phyloP scores from a whole-genome alignment of 2,888 invertebrate genomes.

The Acanthosoma haemorrhoidale region DNA sequence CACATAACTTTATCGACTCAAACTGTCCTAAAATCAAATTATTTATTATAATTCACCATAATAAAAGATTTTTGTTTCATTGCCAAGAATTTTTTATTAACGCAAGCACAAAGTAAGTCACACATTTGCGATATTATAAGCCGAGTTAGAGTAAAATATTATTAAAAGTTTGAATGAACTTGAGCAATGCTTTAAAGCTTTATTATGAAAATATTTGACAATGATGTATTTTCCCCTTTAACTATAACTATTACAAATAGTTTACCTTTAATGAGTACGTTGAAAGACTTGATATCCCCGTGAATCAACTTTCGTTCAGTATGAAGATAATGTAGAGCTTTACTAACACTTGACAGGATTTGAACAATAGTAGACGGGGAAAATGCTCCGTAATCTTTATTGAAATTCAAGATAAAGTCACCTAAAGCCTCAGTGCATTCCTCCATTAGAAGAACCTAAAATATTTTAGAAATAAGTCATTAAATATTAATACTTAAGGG shows the following conservation, averaged over 20 bases:
- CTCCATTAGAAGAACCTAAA: slow-evolving; percentile 63
- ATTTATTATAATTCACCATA: background rate
- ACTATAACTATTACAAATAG: no score
- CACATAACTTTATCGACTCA: slow-evolving; percentile 69
- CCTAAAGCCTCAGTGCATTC: slow-evolving; percentile 67
- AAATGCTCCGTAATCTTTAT: slow-evolving; percentile 57
- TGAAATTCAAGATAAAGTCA: slow-evolving; percentile 64
- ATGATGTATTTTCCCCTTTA: no score
- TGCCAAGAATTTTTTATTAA: background rate
- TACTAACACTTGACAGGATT: slow-evolving; percentile 61
- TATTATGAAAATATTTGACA: no score
- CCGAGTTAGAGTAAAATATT: no score
- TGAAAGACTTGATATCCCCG: slow-evolving; percentile 79
- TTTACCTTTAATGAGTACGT: slow-evolving; percentile 62
- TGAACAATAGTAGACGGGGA: slow-evolving; percentile 58
- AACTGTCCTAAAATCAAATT: slow-evolving; percentile 50
- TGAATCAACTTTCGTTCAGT: slow-evolving; percentile 65
- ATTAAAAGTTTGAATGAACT: no score
- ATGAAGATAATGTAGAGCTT: slow-evolving; percentile 72
- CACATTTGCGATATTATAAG: no score
- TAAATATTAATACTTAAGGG: background rate
- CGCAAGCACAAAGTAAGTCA: no score
- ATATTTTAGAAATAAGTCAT: background rate
- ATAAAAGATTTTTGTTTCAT: background rate
- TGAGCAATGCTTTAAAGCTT: no score